Evolutionary conservation across 2,113 vertebrate genomes (phyloP).

Genomic region (Muntiacus muntjak): DNA sequence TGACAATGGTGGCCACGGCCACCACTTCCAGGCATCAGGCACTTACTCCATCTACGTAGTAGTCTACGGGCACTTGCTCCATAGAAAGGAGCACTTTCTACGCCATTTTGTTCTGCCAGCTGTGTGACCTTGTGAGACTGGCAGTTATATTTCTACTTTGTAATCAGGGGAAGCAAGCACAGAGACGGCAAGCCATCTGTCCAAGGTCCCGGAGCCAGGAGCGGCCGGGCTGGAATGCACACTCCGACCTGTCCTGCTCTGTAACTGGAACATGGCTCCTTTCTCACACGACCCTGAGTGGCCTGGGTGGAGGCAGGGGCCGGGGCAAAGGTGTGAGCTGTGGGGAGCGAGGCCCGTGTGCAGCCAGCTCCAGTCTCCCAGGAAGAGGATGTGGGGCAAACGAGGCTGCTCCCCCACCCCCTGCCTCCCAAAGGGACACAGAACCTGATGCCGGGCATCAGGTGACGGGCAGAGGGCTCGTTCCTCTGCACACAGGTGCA

Average conservation of each 20-base stretch:
- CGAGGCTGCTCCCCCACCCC: background rate
- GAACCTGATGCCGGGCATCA: background rate
- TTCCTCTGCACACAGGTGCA: background rate
- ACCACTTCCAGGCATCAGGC: background rate
- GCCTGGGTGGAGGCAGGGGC: background rate
- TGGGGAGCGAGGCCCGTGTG: fast-evolving
- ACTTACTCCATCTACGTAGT: background rate
- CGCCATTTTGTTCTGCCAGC: background rate
- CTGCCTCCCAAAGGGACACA: background rate
- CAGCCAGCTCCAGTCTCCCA: background rate
- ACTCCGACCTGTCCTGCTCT: background rate
- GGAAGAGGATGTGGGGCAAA: background rate
- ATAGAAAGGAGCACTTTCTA: background rate
- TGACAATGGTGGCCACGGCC: fast-evolving
- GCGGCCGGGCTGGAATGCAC: background rate
- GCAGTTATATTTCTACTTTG: background rate
- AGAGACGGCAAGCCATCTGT: background rate
- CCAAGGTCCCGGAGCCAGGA: background rate
- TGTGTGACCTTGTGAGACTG: fast-evolving
- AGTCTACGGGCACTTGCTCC: too few relatives aligned
- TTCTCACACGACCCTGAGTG: background rate
- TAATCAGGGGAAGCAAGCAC: background rate
- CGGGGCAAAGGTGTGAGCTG: background rate
- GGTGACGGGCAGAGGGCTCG: background rate
- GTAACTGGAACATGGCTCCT: background rate